Percentiles rank a stretch among this genome's conserved stretches.
phyloP scores from a whole-genome alignment of 2,113 vertebrate genomes.

The Embiotoca jacksoni region DNA sequence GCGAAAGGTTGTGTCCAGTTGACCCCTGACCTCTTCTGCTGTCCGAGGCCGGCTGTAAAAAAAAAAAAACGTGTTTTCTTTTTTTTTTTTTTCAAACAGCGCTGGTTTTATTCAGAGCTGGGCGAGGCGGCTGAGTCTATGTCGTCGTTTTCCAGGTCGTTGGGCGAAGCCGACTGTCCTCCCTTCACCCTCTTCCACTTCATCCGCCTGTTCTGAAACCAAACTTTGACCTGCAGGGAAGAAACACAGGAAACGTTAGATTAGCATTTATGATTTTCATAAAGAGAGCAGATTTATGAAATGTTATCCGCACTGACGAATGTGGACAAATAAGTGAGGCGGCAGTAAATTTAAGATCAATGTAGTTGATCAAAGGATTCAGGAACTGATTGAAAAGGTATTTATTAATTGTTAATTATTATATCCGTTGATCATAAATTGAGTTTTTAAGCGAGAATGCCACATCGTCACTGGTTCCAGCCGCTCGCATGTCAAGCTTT shows the following conservation, averaged over 20 bases:
- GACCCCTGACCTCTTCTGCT: not conserved
- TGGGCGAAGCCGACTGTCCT: slow-evolving; percentile 90
- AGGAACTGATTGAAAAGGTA: too few relatives aligned
- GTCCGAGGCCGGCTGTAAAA: too few relatives aligned
- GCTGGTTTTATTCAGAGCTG: slow-evolving; percentile 87
- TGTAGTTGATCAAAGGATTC: too few relatives aligned
- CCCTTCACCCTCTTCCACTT: slow-evolving; percentile 99
- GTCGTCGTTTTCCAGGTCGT: slow-evolving; percentile 90
- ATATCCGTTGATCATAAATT: not conserved
- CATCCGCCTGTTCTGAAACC: slow-evolving; percentile 99
- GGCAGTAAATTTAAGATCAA: too few relatives aligned
- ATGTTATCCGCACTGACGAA: too few relatives aligned
- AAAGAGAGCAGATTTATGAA: too few relatives aligned
- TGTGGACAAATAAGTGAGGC: not conserved
- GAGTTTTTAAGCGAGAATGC: not conserved
- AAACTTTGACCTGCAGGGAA: slow-evolving; percentile 92
- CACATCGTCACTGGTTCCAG: not conserved
- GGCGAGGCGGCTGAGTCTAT: slow-evolving; percentile 93
- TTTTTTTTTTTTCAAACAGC: not conserved
- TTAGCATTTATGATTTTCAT: not conserved
- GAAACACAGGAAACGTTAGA: not conserved
- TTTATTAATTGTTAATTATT: not conserved
- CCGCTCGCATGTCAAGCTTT: not conserved
- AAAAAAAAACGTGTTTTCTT: not conserved
- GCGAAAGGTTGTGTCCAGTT: slow-evolving; percentile 13